These are phyloP conservation scores for Ctenoplectra terminalis DNA, from an alignment of 1,140 invertebrate genomes.

Conservation along the genomic window DNA sequence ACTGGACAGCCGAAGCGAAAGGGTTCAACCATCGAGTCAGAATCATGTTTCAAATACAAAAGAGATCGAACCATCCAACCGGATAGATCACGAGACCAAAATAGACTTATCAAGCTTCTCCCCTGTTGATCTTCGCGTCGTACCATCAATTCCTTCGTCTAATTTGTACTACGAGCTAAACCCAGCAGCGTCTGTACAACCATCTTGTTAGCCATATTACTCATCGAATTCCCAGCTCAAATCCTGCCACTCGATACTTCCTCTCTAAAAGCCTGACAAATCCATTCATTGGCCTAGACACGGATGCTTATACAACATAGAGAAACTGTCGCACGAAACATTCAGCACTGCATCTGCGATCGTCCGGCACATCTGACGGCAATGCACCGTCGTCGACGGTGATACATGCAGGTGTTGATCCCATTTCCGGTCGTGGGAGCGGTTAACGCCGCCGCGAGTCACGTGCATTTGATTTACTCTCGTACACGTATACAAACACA, in stretches of 20 bases:
- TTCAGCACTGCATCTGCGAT: slow-evolving; percentile 26
- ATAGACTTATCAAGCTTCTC: too few species aligned
- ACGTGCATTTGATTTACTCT: slow-evolving; percentile 62
- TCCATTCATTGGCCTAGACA: not conserved
- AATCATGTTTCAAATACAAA: too few species aligned
- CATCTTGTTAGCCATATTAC: not conserved
- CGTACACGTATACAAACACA: not conserved
- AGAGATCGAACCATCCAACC: too few species aligned
- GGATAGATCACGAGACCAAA: too few species aligned
- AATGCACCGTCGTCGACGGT: slow-evolving; percentile 38
- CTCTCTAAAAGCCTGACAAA: not conserved
- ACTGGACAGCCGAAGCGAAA: too few species aligned
- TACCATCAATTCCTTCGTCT: too few species aligned
- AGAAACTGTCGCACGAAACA: not conserved
- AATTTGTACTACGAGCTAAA: too few species aligned
- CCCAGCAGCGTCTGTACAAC: too few species aligned
- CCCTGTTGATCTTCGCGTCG: too few species aligned
- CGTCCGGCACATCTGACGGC: slow-evolving; percentile 35
- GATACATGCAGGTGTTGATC: slow-evolving; percentile 63
- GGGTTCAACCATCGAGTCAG: too few species aligned
- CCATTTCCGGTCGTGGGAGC: slow-evolving; percentile 51
- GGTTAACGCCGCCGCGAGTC: slow-evolving; percentile 41
- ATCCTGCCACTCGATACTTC: not conserved
- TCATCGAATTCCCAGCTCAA: not conserved
- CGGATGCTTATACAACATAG: slow-evolving; percentile 13